Percentiles rank a stretch among this genome's conserved stretches.
Conservation (phyloP, 2,113 vertebrate species). For the Ailurus styani region DNA sequence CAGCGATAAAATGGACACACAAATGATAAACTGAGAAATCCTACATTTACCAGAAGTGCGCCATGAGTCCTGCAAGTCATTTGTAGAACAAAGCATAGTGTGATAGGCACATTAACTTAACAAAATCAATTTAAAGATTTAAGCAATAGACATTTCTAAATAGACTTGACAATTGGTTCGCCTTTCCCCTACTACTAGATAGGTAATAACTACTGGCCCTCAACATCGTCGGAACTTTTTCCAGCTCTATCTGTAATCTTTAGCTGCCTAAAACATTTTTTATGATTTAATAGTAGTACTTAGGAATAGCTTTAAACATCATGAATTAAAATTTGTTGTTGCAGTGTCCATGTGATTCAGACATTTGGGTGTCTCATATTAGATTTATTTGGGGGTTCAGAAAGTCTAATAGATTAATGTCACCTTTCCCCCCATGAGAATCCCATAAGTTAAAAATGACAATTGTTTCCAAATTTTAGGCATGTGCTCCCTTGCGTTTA, state of each 20-base stretch:
- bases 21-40: background rate
- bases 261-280: background rate
- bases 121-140: constrained; percentile 32
- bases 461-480: constrained; percentile 66
- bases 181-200: background rate
- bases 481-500: constrained; percentile 63
- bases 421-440: constrained; percentile 26
- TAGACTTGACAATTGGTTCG: background rate
- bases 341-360: background rate
- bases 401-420: constrained; percentile 39
- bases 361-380: background rate
- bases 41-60: background rate
- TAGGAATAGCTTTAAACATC: constrained; percentile 46
- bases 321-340: constrained; percentile 34
- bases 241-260: background rate
- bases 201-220: background rate
- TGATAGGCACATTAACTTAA: background rate
- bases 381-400: constrained; percentile 2
- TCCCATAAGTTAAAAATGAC: background rate
- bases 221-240: background rate
- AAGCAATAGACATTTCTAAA: background rate
- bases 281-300: background rate
- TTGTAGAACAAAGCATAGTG: background rate
- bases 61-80: background rate
- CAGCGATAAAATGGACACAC: background rate